Base-by-base conservation (phyloP, 1,140 invertebrate species). In the Wiebesia pumilae region DNA sequence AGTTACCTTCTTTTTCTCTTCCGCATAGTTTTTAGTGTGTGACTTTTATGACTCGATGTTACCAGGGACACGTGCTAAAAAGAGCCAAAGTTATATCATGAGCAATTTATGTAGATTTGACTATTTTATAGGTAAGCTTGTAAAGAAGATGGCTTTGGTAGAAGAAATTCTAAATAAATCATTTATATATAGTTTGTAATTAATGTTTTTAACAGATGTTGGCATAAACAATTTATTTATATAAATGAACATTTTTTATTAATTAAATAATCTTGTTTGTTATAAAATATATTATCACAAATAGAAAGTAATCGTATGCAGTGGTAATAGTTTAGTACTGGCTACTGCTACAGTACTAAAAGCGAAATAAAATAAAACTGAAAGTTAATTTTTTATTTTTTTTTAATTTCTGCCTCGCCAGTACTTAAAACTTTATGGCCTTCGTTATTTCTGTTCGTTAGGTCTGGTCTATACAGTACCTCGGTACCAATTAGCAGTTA, bases 81-180 rank as follows among this genome's bases (percentile, higher is more conserved):
- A 38, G 65, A 69, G n/a, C 7, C 43, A 33, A 62, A 83, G 38
- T 83, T 83, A 83, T 75, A 58, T 73, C 40, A 75, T 14, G 47
- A 43, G 81, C 40, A 71, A 43, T 82, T 77, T 83, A 77, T 43
- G 40, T 40, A 47, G 71, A 83, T 77, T 83, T 77, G 71, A 51
- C 21, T 58, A 71, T 83, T 83, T 83, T 73, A 73, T 73, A 35
- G 43, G 65, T 19, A 7, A 30, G 47, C 40, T 83, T 54, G 73
- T 73, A 54, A 83, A 54, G 65, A 71, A 35, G 67, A 73, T 73
- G 43, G 30, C 30, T 27, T 21, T 6, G 35, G 38, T 38, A 43
- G 38, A 30, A 69, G 38, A 38, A 30, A 35, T 33, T 69, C 12
- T n/a, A 69, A 69, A 69, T 69, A 3, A 69, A 33, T 35, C 35